Evolutionary conservation across 2,888 invertebrate species (phyloP).

Genomic region (Stictocephala bisonia): DNA sequence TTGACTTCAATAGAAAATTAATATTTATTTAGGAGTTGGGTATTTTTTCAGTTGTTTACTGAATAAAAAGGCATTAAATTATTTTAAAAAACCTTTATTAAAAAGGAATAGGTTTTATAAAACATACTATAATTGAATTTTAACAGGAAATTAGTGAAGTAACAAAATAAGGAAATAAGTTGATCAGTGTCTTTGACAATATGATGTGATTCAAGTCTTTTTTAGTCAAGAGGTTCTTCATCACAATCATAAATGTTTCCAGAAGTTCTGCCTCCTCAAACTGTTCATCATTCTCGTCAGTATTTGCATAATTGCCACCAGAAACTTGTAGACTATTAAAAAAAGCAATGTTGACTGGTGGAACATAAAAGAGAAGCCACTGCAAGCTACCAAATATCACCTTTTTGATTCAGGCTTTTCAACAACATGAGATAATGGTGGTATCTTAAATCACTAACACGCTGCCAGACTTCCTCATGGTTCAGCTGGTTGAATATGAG

Average conservation of each 20-base stretch:
- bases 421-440: neutral
- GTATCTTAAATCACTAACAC: neutral
- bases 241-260: neutral
- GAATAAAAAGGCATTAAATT: neutral
- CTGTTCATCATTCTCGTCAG: neutral
- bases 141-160: too few species aligned
- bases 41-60: neutral
- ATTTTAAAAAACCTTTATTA: neutral
- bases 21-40: neutral
- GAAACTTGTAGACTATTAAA: neutral
- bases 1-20: neutral
- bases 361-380: neutral
- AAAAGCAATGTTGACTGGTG: neutral
- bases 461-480: constrained; percentile 2
- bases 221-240: neutral
- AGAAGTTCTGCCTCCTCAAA: neutral
- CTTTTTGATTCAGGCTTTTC: constrained; percentile 4
- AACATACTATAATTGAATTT: neutral
- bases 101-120: neutral
- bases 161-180: too few species aligned
- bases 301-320: neutral
- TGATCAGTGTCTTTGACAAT: too few species aligned
- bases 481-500: neutral
- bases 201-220: too few species aligned
- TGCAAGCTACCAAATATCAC: constrained; percentile 6